These are phyloP conservation scores for Corynorhinus townsendii DNA, from an alignment of 2,113 vertebrate species.

Conservation along the genomic window DNA sequence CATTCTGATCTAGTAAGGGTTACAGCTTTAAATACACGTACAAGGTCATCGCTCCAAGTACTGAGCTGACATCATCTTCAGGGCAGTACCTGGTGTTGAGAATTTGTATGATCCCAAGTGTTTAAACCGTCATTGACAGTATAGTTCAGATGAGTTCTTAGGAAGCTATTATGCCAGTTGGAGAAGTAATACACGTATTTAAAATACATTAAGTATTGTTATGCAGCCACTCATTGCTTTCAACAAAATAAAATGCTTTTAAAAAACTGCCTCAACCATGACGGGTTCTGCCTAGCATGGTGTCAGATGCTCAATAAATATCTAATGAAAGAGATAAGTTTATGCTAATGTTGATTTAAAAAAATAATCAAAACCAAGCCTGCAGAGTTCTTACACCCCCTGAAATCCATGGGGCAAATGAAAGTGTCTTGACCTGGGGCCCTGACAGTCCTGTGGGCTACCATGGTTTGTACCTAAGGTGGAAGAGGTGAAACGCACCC, in stretches of 20 bases:
- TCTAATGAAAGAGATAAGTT: conserved; percentile 8
- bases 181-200: conserved; percentile 63
- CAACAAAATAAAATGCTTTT: conserved; percentile 48
- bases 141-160: conserved; percentile 67
- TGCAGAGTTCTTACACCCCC: not conserved
- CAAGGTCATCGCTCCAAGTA: not conserved
- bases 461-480: not conserved
- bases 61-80: conserved; percentile 30
- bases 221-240: not conserved
- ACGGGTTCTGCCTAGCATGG: not conserved
- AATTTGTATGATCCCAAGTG: conserved; percentile 55
- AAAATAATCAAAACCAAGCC: not conserved
- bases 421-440: not conserved
- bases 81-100: conserved; percentile 17
- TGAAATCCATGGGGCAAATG: not conserved
- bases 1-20: not conserved
- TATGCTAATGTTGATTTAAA: not conserved
- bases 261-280: not conserved
- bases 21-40: conserved; percentile 36
- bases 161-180: not conserved
- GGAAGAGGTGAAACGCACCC: not conserved
- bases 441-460: not conserved
- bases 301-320: not conserved
- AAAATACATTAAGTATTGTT: conserved; percentile 54
- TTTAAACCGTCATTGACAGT: conserved; percentile 37